A percentile compares a stretch with the other conserved stretches of the same genome.
phyloP scores from a whole-genome alignment of 2,888 invertebrate species.

The Eupithecia insigniata region DNA sequence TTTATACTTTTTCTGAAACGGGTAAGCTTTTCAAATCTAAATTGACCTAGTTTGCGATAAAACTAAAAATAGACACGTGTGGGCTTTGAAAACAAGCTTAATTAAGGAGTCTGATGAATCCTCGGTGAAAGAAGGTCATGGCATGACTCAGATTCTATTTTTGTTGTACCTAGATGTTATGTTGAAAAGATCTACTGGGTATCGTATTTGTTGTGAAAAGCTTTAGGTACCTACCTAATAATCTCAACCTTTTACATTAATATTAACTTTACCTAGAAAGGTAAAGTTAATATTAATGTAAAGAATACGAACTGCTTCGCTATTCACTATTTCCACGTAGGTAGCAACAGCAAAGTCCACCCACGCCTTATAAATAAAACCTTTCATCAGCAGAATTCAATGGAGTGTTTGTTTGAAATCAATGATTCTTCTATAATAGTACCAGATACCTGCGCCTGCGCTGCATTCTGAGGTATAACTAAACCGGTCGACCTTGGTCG shows the following conservation, averaged over 20 bases:
- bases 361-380: neutral
- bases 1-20: neutral
- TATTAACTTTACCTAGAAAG: no score
- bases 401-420: conserved; percentile 16
- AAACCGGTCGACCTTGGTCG: conserved; percentile 34
- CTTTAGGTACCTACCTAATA: neutral
- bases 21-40: neutral
- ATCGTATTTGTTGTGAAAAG: neutral
- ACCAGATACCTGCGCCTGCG: conserved; percentile 16
- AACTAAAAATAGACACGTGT: conserved; percentile 9
- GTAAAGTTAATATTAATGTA: neutral
- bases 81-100: conserved; percentile 24
- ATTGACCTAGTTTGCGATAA: conserved; percentile 11
- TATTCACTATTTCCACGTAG: neutral
- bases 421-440: conserved; percentile 13
- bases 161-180: neutral
- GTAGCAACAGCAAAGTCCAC: neutral
- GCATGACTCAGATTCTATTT: conserved; percentile 39
- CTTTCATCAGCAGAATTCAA: conserved; percentile 12
- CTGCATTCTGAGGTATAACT: conserved; percentile 30
- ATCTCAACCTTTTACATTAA: no score
- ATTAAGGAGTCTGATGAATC: conserved; percentile 26
- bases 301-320: neutral
- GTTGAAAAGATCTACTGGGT: neutral
- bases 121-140: conserved; percentile 35